phyloP scores from a whole-genome alignment of 2,888 invertebrate genomes.

The Habroteleia sp. region DNA sequence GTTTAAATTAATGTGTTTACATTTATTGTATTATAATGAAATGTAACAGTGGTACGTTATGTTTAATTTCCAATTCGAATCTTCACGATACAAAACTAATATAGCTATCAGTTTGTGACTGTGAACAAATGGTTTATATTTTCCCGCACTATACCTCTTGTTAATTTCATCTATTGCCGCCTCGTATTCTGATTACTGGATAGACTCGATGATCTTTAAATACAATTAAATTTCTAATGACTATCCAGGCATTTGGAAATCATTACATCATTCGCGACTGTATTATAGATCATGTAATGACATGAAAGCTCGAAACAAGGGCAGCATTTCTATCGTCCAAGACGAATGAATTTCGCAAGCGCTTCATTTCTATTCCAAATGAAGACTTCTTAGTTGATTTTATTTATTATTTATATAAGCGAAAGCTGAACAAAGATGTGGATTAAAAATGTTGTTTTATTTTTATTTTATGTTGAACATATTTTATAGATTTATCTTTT shows the following conservation, averaged over 20 bases:
- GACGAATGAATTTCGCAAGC: constrained; percentile 59
- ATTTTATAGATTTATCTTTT: too few relatives aligned
- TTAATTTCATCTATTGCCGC: constrained; percentile 16
- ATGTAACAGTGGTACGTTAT: too few relatives aligned
- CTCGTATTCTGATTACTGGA: constrained; percentile 4
- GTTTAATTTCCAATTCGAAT: not conserved
- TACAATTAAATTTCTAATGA: not conserved
- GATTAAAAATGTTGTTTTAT: too few relatives aligned
- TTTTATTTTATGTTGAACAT: too few relatives aligned
- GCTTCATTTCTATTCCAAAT: constrained; percentile 40
- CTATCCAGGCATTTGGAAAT: constrained; percentile 21
- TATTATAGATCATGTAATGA: constrained; percentile 34
- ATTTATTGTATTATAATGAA: too few relatives aligned
- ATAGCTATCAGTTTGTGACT: constrained; percentile 8
- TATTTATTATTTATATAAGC: constrained; percentile 49
- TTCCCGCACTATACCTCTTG: constrained; percentile 44
- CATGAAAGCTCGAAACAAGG: constrained; percentile 39
- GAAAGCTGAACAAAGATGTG: constrained; percentile 3
- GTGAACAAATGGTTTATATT: constrained; percentile 7
- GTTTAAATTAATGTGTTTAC: too few relatives aligned
- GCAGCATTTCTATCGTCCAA: constrained; percentile 51
- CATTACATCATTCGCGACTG: constrained; percentile 19
- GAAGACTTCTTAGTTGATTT: constrained; percentile 25
- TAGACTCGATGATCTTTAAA: constrained; percentile 1
- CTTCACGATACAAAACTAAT: constrained; percentile 4